These are phyloP conservation scores for Pseudoips prasinana DNA, from an alignment of 2,888 invertebrate genomes.

Conservation along the genomic window DNA sequence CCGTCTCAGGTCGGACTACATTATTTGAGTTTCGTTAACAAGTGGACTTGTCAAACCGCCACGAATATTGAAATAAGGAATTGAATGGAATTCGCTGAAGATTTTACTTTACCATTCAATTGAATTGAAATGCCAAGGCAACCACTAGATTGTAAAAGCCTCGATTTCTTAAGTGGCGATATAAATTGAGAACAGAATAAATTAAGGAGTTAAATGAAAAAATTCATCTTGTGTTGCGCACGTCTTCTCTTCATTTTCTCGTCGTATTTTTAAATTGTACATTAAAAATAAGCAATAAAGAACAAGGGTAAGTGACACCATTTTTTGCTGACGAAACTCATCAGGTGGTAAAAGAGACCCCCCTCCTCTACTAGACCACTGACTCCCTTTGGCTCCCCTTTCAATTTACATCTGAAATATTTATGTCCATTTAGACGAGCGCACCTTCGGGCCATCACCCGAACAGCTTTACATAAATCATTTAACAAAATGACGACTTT, in stretches of 20 bases:
- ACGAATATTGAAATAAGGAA: conserved; percentile 41
- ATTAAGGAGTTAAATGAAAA: conserved; percentile 17
- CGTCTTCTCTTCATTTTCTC: background rate
- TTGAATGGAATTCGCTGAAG: conserved; percentile 22
- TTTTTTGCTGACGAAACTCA: conserved; percentile 25
- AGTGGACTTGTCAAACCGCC: conserved; percentile 44
- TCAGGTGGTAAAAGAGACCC: conserved; percentile 15
- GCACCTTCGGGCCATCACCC: too few relatives aligned
- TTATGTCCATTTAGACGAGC: too few relatives aligned
- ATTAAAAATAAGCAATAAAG: conserved; percentile 20
- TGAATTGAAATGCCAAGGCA: conserved; percentile 18
- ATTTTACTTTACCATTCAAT: conserved; percentile 17
- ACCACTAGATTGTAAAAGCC: conserved; percentile 6
- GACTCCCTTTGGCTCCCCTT: conserved; percentile 27
- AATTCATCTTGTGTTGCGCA: conserved; percentile 9
- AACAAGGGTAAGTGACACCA: conserved; percentile 14
- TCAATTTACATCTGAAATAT: conserved; percentile 53
- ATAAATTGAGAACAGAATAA: conserved; percentile 9
- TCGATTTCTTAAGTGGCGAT: conserved; percentile 6
- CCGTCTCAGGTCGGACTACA: conserved; percentile 32
- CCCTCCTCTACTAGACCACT: conserved; percentile 1
- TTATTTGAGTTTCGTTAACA: conserved; percentile 49
- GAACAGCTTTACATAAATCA: too few relatives aligned
- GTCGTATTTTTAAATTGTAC: conserved; percentile 9
- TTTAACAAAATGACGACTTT: too few relatives aligned